Evolutionary conservation across 2,888 invertebrate genomes (phyloP).

Genomic region (Pseudococcus longispinus): DNA sequence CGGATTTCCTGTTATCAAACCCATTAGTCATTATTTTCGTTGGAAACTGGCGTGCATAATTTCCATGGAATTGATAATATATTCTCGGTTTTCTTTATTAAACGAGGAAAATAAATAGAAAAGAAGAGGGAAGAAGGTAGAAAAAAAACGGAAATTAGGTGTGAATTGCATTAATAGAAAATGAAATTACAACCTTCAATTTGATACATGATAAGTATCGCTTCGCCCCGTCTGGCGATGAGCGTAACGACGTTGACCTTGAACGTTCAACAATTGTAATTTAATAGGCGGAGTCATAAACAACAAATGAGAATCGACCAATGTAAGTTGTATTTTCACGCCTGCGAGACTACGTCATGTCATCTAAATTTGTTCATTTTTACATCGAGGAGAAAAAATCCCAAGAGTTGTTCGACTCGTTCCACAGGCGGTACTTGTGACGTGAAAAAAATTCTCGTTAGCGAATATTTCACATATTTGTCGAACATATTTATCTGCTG

Average conservation of each 20-base stretch:
- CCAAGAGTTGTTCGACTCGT: not conserved
- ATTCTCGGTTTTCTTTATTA: constrained; percentile 15
- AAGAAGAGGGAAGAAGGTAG: not conserved
- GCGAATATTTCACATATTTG: constrained; percentile 1
- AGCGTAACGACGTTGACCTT: constrained; percentile 42
- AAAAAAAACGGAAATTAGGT: constrained; percentile 38
- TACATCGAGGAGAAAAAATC: not conserved
- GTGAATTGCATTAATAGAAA: constrained; percentile 45
- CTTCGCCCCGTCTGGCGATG: not conserved
- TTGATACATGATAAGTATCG: constrained; percentile 24
- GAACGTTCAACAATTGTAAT: constrained; percentile 32
- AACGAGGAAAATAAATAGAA: constrained; percentile 44
- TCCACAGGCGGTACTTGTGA: not conserved
- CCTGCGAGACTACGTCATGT: constrained; percentile 30
- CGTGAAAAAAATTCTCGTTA: constrained; percentile 2
- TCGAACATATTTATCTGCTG: not conserved
- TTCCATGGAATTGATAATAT: constrained; percentile 40
- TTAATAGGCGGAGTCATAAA: constrained; percentile 39
- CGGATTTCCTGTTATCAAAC: constrained; percentile 40
- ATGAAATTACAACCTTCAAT: constrained; percentile 46
- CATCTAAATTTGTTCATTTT: constrained; percentile 35
- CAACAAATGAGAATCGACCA: constrained; percentile 25
- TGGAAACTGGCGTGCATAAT: constrained; percentile 28
- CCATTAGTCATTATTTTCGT: constrained; percentile 43
- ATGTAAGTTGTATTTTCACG: constrained; percentile 32